Evolutionary conservation across 1,140 invertebrate genomes (phyloP), one percentile per base, ranked within the genome.

Genomic region (Steinernema feltiae): DNA sequence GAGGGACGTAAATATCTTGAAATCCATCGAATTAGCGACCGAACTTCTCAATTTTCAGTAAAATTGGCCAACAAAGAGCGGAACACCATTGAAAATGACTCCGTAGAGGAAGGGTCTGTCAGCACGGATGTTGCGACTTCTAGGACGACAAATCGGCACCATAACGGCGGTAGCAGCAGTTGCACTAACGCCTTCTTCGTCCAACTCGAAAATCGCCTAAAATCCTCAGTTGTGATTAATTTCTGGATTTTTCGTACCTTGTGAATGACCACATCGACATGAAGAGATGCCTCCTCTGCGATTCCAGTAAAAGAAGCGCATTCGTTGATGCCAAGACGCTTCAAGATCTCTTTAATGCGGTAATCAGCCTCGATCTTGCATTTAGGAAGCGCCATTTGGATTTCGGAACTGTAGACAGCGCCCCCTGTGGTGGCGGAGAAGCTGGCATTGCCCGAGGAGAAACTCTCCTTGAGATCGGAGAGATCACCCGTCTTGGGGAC

Each of bases 371-470:
- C 35, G 35, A 41, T 41, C 35, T 41, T 41, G 35, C 7, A 41
- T 18, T 41, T 41, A 18, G 35, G 35, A 41, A 41, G 7, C 7
- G 35, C 35, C 35, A 41, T 41, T 7, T 41, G 35, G 35, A 41
- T 41, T 7, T 7, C 18, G 35, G 35, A 18, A 41, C 7, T 41
- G 35, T 41, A 41, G 35, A 18, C 7, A 41, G 35, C 35, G 35
- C 18, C 18, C 7, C 7, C 7, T 7, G 18, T 7, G 18, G 35
- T 18, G 35, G 35, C 7, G 87, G 0, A 81, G 82, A 1, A 79
- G 82, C 30, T 83, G n/a, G n/a, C n/a, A 79, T 78, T 85, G 87
- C 29, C 78, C 77, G 53, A 17, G 53, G 24, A 7, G 12, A 63
- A 63, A 3, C 24, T 63, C 53, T 63, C 53, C 53, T 63, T 63